Evolutionary conservation across 1,140 invertebrate species (phyloP).

Genomic region (Brachionus asplanchnoidis): DNA sequence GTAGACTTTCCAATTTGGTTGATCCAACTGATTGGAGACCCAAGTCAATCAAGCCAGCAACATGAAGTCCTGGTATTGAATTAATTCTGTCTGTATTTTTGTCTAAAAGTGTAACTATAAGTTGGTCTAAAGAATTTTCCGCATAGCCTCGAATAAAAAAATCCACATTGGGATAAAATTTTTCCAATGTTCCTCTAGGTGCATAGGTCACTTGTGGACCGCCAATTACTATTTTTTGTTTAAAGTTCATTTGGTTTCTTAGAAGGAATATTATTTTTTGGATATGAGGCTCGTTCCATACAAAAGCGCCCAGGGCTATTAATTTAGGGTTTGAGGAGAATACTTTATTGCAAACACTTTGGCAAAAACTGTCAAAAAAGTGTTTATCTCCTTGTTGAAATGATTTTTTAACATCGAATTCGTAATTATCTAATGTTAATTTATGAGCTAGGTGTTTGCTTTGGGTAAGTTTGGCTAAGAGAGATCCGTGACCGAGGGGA

Average conservation of each 20-base stretch:
- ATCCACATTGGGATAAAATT: neutral
- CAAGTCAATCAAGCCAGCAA: neutral
- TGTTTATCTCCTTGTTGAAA: neutral
- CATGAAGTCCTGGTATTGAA: neutral
- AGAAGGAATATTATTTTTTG: neutral
- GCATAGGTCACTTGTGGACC: neutral
- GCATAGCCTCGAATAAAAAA: neutral
- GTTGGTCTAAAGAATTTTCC: neutral
- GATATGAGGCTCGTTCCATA: neutral
- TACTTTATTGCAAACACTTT: neutral
- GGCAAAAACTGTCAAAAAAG: neutral
- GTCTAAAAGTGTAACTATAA: neutral
- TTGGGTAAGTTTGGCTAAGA: neutral
- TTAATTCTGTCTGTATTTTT: neutral
- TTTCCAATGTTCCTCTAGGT: neutral
- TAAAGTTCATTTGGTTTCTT: neutral
- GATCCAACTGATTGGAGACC: neutral
- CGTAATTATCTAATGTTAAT: neutral
- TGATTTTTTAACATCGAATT: neutral
- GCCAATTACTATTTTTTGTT: neutral
- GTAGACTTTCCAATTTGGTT: neutral
- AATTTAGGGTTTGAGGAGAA: neutral
- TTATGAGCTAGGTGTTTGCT: neutral
- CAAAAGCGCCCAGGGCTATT: neutral
- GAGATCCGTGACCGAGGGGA: neutral